A percentile compares a stretch with the other conserved stretches of the same genome.
Evolutionary conservation across 64 coral and sea anemone genomes (phyloP).

Genomic region (Pachyseris speciosa): DNA sequence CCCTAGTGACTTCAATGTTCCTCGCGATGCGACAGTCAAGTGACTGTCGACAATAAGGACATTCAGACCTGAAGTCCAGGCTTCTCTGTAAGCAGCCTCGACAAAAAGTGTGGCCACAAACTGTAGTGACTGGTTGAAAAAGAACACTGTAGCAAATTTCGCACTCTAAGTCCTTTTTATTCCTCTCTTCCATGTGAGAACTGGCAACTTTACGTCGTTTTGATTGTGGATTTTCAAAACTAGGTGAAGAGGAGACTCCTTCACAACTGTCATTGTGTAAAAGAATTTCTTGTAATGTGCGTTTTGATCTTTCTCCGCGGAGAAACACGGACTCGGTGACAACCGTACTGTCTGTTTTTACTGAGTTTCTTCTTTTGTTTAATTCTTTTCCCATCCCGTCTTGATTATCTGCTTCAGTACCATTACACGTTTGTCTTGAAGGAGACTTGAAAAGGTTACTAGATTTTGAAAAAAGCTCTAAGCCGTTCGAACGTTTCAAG

Average conservation of each 20-base stretch:
- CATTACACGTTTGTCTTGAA: background rate
- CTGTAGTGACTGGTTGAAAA: conserved; percentile 3
- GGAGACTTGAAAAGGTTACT: background rate
- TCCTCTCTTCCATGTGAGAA: background rate
- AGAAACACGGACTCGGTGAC: background rate
- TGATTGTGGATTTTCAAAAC: background rate
- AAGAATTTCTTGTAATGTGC: background rate
- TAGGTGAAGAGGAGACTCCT: background rate
- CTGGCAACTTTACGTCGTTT: background rate
- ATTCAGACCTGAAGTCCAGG: background rate
- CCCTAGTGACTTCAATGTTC: conserved; percentile 31
- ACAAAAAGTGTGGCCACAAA: conserved; percentile 27
- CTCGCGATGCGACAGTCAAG: conserved; percentile 34
- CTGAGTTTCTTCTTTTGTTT: background rate
- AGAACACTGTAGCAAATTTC: conserved; percentile 13
- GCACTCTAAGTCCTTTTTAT: conserved; percentile 4
- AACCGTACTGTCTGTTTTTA: too few relatives aligned
- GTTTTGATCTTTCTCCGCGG: background rate
- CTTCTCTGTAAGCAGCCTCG: background rate
- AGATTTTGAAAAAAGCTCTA: background rate
- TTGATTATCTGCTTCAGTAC: background rate
- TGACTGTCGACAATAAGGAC: conserved; percentile 29
- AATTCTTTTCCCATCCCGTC: background rate
- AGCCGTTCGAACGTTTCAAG: background rate
- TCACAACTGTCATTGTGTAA: background rate